Evolutionary conservation across 1,140 invertebrate species (phyloP).

Genomic region (Bombyx mandarina): DNA sequence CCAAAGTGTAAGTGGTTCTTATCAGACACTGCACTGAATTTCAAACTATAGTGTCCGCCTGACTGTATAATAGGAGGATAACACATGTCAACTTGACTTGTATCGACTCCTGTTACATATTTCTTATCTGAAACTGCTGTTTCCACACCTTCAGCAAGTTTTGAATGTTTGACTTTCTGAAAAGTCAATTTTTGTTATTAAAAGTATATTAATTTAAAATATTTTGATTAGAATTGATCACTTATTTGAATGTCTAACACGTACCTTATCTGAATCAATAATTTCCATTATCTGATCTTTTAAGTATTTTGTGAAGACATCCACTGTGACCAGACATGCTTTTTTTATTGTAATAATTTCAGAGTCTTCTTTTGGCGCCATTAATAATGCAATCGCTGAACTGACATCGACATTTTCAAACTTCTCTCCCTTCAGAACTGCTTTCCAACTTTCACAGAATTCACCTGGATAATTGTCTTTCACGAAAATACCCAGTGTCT

Average conservation of each 20-base stretch:
- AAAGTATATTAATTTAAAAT: background rate
- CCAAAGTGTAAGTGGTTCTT: conserved; percentile 97
- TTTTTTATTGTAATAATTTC: conserved; percentile 96
- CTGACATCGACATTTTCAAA: conserved; percentile 94
- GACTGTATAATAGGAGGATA: conserved; percentile 99
- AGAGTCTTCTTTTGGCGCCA: conserved; percentile 95
- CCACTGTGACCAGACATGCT: conserved; percentile 92
- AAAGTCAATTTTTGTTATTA: conserved; percentile 22
- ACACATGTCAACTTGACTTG: conserved; percentile 93
- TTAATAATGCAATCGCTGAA: conserved; percentile 85
- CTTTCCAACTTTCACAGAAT: conserved; percentile 93
- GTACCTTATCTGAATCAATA: conserved; percentile 95
- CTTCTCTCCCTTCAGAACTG: conserved; percentile 79
- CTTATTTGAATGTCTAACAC: background rate
- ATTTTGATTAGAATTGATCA: background rate
- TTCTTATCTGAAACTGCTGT: conserved; percentile 93
- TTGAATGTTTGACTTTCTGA: conserved; percentile 94
- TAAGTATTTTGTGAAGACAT: conserved; percentile 96
- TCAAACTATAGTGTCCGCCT: conserved; percentile 96
- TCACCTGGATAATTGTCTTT: conserved; percentile 96
- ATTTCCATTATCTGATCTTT: conserved; percentile 99
- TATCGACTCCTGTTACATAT: conserved; percentile 91
- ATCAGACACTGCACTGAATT: conserved; percentile 95
- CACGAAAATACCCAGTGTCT: conserved; percentile 91
- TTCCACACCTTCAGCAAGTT: conserved; percentile 95